Conservation (phyloP, 2,888 invertebrate species). For the Cacoxenus indagator region DNA sequence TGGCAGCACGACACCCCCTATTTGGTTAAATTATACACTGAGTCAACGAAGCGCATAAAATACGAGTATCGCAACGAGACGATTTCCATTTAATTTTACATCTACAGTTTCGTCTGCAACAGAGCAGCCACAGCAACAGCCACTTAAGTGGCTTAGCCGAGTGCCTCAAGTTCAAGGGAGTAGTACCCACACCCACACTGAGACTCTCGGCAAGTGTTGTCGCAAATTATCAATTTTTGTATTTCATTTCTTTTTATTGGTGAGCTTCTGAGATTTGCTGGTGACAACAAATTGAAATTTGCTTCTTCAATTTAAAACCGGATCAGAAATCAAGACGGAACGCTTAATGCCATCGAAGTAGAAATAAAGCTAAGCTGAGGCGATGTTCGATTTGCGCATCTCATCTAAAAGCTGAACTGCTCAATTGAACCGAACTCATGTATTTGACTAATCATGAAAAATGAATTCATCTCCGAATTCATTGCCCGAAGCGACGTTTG, state of each 20-base stretch:
- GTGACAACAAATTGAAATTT: too few species aligned
- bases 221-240: background rate
- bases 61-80: slow-evolving; percentile 45
- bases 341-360: too few species aligned
- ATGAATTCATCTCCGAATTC: too few species aligned
- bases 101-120: slow-evolving; percentile 38
- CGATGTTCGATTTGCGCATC: too few species aligned
- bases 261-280: too few species aligned
- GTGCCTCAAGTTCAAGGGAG: background rate
- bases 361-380: too few species aligned
- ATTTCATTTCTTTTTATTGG: background rate
- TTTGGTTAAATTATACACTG: background rate
- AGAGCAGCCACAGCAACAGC: background rate
- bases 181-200: background rate
- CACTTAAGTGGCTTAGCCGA: slow-evolving; percentile 7
- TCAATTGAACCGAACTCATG: too few species aligned
- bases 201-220: slow-evolving; percentile 3
- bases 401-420: too few species aligned
- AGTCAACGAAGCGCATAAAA: slow-evolving; percentile 55
- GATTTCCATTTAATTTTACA: slow-evolving; percentile 59
- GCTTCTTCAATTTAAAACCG: too few species aligned
- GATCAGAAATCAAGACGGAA: too few species aligned
- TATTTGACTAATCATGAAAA: too few species aligned
- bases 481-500: too few species aligned
- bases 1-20: background rate